Base-by-base conservation (phyloP, 2,888 invertebrate genomes). In the Callyntrura guangdongensis region DNA sequence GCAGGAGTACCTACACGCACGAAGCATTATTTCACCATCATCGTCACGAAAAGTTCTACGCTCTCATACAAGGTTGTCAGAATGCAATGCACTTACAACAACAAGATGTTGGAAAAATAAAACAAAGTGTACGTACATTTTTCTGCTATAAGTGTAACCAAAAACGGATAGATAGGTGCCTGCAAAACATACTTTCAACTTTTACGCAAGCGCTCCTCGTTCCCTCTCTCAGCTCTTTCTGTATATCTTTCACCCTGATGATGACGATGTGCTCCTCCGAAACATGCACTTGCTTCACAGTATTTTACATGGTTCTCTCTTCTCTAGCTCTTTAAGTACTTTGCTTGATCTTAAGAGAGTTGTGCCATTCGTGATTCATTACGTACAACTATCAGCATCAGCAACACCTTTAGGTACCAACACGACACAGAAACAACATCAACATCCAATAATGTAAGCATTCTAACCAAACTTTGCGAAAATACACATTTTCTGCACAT, bases 401-500 rank as follows among this genome's bases (percentile, higher is more conserved):
- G 0, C 69, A 69, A 9, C 53, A 64, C 9, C 36, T 6, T 36
- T 36, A 36, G 36, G 36, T 6, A 36, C 6, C 27, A 22, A 25
- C n/a, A 53, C 20, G 8, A 27, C n/a, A 49, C 64, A 53, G 36
- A 86, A 69, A n/a, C 27, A 67, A 47, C 36, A 56, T 14, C 22
- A 74, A 36, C 36, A 36, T 36, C 36, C 72, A 20, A 2, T 6
- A 36, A 36, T n/a, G n/a, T 36, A 36, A 59, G 59, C 47, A 64
- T 25, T 36, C 36, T 36, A 36, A 36, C 36, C 9, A 22, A 74
- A 22, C 49, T 4, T 22, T 47, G 49, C 49, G 9, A 59, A 72
- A 77, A 83, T 47, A 17, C 27, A 27, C 22, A 8, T 59, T 72
- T 89, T 77, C 89, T 84, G 89, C 89, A 89, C 89, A 89, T 84